phyloP scores from a whole-genome alignment of 2,888 invertebrate genomes.

The Sinhomidia bicolor region DNA sequence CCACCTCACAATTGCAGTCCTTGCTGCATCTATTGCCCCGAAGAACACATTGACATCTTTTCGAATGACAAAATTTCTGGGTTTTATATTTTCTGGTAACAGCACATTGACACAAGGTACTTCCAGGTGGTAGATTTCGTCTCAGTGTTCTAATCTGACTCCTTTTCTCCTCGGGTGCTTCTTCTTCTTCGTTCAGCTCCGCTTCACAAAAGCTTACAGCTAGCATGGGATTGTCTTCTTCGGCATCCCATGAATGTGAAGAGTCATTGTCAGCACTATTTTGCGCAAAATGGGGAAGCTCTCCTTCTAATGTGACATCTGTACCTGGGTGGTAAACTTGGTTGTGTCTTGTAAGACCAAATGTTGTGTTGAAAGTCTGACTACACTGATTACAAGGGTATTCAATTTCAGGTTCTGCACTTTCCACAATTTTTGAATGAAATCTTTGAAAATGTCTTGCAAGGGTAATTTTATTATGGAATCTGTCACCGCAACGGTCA shows the following conservation, averaged over 20 bases:
- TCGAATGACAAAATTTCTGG: slow-evolving; percentile 58
- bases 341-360: slow-evolving; percentile 46
- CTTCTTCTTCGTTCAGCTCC: slow-evolving; percentile 18
- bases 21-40: slow-evolving; percentile 22
- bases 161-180: neutral
- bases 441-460: slow-evolving; percentile 20
- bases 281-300: neutral
- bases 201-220: slow-evolving; percentile 48
- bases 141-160: neutral
- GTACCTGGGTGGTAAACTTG: slow-evolving; percentile 38
- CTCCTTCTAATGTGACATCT: neutral
- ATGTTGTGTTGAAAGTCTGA: slow-evolving; percentile 59
- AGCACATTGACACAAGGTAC: slow-evolving; percentile 34
- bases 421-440: neutral
- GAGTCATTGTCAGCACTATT: neutral
- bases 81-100: slow-evolving; percentile 48
- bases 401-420: slow-evolving; percentile 30
- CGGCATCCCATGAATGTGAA: neutral
- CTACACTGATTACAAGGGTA: slow-evolving; percentile 58
- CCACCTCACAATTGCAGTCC: slow-evolving; percentile 29
- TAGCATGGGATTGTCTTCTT: slow-evolving; percentile 28
- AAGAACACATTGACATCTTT: slow-evolving; percentile 51
- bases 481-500: slow-evolving; percentile 40
- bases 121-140: neutral
- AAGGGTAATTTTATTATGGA: slow-evolving; percentile 45